Base-by-base conservation (phyloP, 64 coral and sea anemone genomes). In the Stichodactyla mertensii region DNA sequence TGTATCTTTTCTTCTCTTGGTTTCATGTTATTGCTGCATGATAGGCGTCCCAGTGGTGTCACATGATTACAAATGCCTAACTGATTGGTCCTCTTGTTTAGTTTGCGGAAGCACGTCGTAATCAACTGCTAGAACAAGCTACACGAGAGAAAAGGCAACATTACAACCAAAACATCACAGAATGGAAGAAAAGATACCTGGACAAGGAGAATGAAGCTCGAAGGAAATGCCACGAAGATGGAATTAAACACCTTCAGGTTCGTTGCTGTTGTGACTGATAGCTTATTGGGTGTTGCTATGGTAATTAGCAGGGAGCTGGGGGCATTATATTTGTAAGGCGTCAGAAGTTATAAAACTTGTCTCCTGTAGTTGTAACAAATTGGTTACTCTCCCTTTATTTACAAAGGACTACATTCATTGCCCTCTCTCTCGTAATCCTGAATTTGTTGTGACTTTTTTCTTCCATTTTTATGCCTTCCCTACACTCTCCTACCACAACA, bases 221-320 rank as follows among this genome's bases (percentile, higher is more conserved):
- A 58, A 87, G 93, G 53, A 83, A 82, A 20, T 77, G 20, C 4
- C 93, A 94, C 20, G 81, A 94, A 74, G 92, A 98, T 78, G 89
- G 55, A 71, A 82, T 98, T 4, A 90, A 88, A 83, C 96, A 98
- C 88, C 78, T 98, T 24, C 96, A 95, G 96, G 96, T 98, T 14
- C 22, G n/a, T 89, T 16, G 4, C 16, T 8, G 16, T 66, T 6
- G 62, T 66, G 20, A 66, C 0, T 6, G 16, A 6, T 13, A 66
- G 4, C 4, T 6, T n/a, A n/a, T 5, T 22, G 19, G 0, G 1
- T 45, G 62, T 66, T 22, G 19, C 2, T n/a, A 66, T 23, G 19
- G 62, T 66, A 14, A 66, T 66, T n/a, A 66, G 2, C 1, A 5
- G 19, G 22, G 6, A 66, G 7, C 6, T 66, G 0, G 19, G 61